phyloP scores from a whole-genome alignment of 2,113 vertebrate species.

The Sinocyclocheilus rhinocerous region DNA sequence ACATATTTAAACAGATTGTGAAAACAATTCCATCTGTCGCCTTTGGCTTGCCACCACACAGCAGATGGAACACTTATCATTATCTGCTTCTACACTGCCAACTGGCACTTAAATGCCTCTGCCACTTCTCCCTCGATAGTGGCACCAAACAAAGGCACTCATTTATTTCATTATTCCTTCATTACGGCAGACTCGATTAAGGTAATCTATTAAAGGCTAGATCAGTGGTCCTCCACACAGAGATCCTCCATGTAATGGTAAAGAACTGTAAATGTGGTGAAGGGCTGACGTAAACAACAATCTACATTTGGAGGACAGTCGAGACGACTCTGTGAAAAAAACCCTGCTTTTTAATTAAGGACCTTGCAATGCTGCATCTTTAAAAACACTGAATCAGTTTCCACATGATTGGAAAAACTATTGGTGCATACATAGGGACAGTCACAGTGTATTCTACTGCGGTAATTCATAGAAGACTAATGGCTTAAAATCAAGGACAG shows the following conservation, averaged over 20 bases:
- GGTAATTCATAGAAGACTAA: conserved; percentile 63
- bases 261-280: conserved; percentile 8
- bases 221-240: too few species aligned
- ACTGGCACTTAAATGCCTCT: conserved; percentile 62
- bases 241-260: background rate
- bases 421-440: conserved; percentile 59
- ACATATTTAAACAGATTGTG: conserved; percentile 80
- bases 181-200: conserved; percentile 62
- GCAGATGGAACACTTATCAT: conserved; percentile 76
- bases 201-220: conserved; percentile 7
- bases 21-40: conserved; percentile 83
- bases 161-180: conserved; percentile 65
- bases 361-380: conserved; percentile 67
- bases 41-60: conserved; percentile 66
- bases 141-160: conserved; percentile 64
- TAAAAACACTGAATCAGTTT: conserved; percentile 70
- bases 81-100: conserved; percentile 73
- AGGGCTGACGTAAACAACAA: conserved; percentile 43
- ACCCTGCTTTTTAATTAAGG: conserved; percentile 73
- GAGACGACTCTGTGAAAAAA: conserved; percentile 46
- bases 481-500: conserved; percentile 59
- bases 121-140: conserved; percentile 55
- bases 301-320: too few species aligned
- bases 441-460: conserved; percentile 62
- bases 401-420: conserved; percentile 69